Evolutionary conservation across 2,888 invertebrate species (phyloP).

Genomic region (Nomada ferruginata): DNA sequence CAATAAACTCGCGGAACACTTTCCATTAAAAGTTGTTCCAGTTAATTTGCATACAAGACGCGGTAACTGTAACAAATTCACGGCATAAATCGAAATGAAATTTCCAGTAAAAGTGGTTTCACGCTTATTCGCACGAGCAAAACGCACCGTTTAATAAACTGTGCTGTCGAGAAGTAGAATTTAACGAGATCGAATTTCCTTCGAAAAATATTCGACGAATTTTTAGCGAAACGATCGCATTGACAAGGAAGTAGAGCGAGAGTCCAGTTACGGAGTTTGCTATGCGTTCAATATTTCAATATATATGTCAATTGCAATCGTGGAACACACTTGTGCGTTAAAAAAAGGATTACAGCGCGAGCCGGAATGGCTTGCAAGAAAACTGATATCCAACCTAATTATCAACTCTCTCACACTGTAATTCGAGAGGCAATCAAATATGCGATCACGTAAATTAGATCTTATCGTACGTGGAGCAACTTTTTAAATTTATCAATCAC

Average conservation of each 20-base stretch:
- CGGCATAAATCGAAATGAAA: constrained; percentile 4
- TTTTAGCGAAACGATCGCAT: background rate
- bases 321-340: background rate
- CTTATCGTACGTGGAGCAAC: no score
- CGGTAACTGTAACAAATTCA: background rate
- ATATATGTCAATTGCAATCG: background rate
- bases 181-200: background rate
- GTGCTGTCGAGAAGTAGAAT: background rate
- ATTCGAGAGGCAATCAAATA: background rate
- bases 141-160: background rate
- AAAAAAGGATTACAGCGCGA: background rate
- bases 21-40: constrained; percentile 49
- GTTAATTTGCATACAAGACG: constrained; percentile 32
- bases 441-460: no score
- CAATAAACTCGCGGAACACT: constrained; percentile 47
- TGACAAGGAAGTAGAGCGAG: background rate
- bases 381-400: background rate
- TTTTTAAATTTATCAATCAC: no score
- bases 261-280: background rate
- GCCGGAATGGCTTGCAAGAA: background rate
- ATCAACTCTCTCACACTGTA: background rate
- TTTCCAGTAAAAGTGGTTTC: constrained; percentile 40
- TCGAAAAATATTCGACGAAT: background rate
- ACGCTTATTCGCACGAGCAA: constrained; percentile 2
- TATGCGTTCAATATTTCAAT: background rate